Percentiles rank a stretch among this genome's conserved stretches.
Evolutionary conservation across 2,797 vertebrate genomes (phyloP).

Genomic region (Pseudomugil tenellus): DNA sequence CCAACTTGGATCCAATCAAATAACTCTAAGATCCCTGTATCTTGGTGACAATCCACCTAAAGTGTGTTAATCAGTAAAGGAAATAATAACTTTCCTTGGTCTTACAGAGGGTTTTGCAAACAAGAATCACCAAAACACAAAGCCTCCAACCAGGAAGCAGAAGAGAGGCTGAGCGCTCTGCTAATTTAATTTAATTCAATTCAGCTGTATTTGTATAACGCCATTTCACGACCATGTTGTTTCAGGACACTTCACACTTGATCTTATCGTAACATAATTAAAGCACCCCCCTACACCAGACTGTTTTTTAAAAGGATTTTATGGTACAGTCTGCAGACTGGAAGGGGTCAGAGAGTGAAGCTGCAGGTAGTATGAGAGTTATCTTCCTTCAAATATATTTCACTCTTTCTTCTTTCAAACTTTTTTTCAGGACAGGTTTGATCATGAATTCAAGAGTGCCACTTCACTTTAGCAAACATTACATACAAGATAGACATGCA

Average conservation of each 20-base stretch:
- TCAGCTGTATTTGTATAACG: too few species aligned
- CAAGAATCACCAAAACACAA: not conserved
- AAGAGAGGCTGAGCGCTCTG: not conserved
- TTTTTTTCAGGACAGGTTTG: constrained; percentile 30
- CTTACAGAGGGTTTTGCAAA: not conserved
- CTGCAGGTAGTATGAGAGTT: not conserved
- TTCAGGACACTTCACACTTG: too few species aligned
- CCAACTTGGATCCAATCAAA: too few species aligned
- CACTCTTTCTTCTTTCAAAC: too few species aligned
- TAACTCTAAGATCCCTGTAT: too few species aligned
- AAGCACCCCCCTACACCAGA: too few species aligned
- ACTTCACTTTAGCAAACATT: constrained; percentile 3
- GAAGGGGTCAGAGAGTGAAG: not conserved
- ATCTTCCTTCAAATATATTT: not conserved
- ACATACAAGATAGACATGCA: not conserved
- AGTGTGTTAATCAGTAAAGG: not conserved
- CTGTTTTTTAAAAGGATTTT: too few species aligned
- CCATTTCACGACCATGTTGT: too few species aligned
- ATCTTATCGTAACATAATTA: too few species aligned
- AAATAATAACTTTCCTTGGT: not conserved
- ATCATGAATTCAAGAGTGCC: constrained; percentile 12
- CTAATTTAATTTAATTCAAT: too few species aligned
- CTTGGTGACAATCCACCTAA: too few species aligned
- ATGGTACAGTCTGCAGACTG: too few species aligned
- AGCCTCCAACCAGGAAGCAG: not conserved